Evolutionary conservation across 2,113 vertebrate species (phyloP), one percentile per base, ranked within the genome.

Genomic region (Garra rufa): DNA sequence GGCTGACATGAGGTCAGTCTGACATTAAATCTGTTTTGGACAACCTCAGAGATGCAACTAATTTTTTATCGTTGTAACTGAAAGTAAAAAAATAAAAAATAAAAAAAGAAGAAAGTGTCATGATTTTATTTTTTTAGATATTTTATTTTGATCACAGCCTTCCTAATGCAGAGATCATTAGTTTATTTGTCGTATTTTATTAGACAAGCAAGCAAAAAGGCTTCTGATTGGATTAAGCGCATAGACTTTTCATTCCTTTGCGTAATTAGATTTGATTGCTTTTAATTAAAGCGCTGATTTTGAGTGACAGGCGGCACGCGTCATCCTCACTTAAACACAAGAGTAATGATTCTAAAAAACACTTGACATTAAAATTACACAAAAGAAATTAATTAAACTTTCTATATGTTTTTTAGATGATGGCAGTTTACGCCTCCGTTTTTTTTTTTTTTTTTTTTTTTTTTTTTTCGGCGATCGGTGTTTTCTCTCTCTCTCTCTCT

Each of bases 201-300:
- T 83, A 70, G 41, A 77, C 79, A 73, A 24, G 46, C 26, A 41
- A 80, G 65, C 52, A 61, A 85, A 75, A 46, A 61, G 75, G 48
- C 80, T 48, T 83, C 69, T 87, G 82, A 85, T 87, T 77, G 77
- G 80, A 87, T 87, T 80, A 85, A 71, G 74, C 73, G 11, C 61
- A 55, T 26, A 55, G 85, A 67, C 80, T 57, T 83, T 85, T 88
- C 71, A 86, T 78, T 88, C 79, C 61, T 81, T 83, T 57, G 65
- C 48, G 73, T 50, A 86, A 86, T 87, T 80, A 59, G 76, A 87
- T 82, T 83, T 87, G 83, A 89, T 83, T 86, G 87, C 88, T 81
- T 85, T 89, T 86, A 88, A 88, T 86, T 88, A 87, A 73, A 81
- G 73, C 28, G 6, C 81, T 86, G 85, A 79, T 82, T 24, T 43